Percentiles rank a stretch among this genome's conserved stretches.
phyloP scores from a whole-genome alignment of 1,140 invertebrate species.

The Cherax quadricarinatus region DNA sequence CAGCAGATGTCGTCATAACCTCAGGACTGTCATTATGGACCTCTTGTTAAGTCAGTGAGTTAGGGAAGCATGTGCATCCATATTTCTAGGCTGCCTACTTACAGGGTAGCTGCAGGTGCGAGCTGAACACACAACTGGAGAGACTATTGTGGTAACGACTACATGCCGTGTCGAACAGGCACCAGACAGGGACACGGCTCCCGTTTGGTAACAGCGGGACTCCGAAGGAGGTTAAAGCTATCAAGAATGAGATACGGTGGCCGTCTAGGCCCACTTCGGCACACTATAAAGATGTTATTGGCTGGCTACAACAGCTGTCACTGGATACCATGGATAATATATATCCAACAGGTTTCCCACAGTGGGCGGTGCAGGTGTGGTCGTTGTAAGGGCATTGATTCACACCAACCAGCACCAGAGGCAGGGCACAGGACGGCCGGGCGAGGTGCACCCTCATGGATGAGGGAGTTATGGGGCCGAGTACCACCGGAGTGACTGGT shows the following conservation, averaged over 20 bases:
- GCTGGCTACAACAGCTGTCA: constrained; percentile 40
- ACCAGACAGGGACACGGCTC: constrained; percentile 43
- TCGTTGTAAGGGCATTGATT: constrained; percentile 51
- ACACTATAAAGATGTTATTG: constrained; percentile 36
- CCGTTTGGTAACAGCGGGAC: constrained; percentile 62
- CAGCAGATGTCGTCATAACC: constrained; percentile 34
- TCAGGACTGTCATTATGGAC: constrained; percentile 55
- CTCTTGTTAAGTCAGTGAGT: constrained; percentile 53
- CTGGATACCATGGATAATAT: constrained; percentile 48
- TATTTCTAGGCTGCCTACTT: constrained; percentile 64
- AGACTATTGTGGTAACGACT: constrained; percentile 62
- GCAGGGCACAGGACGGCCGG: constrained; percentile 42
- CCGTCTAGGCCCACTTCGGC: constrained; percentile 46
- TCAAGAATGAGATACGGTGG: constrained; percentile 51
- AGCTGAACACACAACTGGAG: constrained; percentile 64
- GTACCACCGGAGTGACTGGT: constrained; percentile 41
- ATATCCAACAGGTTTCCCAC: constrained; percentile 33
- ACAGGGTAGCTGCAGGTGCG: constrained; percentile 63
- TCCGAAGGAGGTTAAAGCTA: constrained; percentile 64
- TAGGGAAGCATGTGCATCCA: constrained; percentile 69
- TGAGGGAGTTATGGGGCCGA: constrained; percentile 41
- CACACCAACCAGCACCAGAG: constrained; percentile 41
- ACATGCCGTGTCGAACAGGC: constrained; percentile 42
- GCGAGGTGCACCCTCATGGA: constrained; percentile 39
- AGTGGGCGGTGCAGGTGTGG: constrained; percentile 52